A percentile compares a stretch with the other conserved stretches of the same genome.
Conservation (phyloP, 1,140 invertebrate species). For the Cotesia chilonis region DNA sequence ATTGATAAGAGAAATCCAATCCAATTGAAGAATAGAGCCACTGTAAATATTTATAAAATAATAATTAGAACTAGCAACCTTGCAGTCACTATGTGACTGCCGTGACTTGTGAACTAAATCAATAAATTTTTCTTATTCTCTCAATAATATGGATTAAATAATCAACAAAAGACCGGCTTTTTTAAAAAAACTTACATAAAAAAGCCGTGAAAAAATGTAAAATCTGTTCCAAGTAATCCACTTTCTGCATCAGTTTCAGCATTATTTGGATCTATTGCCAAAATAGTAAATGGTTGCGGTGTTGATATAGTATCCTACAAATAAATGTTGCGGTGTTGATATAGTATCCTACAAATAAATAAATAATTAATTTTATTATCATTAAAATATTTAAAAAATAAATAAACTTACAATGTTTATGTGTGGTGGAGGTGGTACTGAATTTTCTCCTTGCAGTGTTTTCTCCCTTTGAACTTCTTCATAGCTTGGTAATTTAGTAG, state of each 20-base stretch:
- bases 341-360: constrained; percentile 63
- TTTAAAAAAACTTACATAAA: constrained; percentile 70
- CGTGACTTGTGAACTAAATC: no score
- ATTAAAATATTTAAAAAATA: constrained; percentile 21
- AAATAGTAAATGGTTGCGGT: constrained; percentile 72
- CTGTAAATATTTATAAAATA: constrained; percentile 57
- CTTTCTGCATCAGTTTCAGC: constrained; percentile 78
- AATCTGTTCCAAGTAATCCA: constrained; percentile 83
- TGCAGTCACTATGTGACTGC: no score
- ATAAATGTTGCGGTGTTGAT: constrained; percentile 66
- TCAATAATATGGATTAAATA: neutral
- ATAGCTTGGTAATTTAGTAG: constrained; percentile 86
- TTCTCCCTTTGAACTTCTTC: constrained; percentile 90
- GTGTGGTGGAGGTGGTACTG: constrained; percentile 56
- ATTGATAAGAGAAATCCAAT: constrained; percentile 90
- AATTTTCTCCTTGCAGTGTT: constrained; percentile 75
- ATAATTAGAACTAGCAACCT: no score
- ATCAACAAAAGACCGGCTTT: constrained; percentile 4
- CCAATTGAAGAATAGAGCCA: constrained; percentile 93
- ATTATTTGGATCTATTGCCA: constrained; percentile 76
- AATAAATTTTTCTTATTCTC: no score
- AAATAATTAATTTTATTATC: constrained; percentile 48
- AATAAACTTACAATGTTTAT: constrained; percentile 52
- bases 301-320: constrained; percentile 64
- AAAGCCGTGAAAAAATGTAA: constrained; percentile 89